phyloP scores from a whole-genome alignment of 2,888 invertebrate species.

The Craniophora ligustri region DNA sequence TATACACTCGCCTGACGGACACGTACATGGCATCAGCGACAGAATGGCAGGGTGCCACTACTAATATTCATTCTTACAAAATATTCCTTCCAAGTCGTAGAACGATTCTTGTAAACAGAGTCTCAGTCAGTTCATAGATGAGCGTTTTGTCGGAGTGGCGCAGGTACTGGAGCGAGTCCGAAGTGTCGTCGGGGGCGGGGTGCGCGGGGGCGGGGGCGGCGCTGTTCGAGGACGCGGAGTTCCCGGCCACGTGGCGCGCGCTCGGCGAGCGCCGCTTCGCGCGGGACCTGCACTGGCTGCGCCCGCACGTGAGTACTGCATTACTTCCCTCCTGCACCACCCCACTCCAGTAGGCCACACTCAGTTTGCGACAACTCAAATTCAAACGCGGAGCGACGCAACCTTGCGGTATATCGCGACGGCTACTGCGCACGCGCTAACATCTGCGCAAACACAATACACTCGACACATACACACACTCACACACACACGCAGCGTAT shows the following conservation, averaged over 20 bases:
- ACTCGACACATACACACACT: neutral
- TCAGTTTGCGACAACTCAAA: too few species aligned
- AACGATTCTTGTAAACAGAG: neutral
- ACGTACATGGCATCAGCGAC: too few species aligned
- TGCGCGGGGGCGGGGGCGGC: slow-evolving; percentile 59
- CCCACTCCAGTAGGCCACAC: too few species aligned
- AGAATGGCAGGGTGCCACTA: too few species aligned
- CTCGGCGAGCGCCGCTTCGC: slow-evolving; percentile 84
- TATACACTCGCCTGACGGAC: too few species aligned
- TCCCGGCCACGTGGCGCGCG: slow-evolving; percentile 60
- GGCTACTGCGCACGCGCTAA: neutral
- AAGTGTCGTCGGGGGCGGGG: too few species aligned
- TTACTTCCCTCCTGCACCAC: neutral
- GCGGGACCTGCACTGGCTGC: slow-evolving; percentile 89
- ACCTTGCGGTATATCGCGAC: neutral
- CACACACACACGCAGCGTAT: neutral
- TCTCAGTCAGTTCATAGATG: neutral
- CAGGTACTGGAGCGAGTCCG: slow-evolving; percentile 63
- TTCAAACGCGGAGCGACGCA: neutral
- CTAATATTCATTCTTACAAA: too few species aligned
- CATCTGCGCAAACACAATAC: slow-evolving; percentile 2
- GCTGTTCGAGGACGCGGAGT: slow-evolving; percentile 74
- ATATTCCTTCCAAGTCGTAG: too few species aligned
- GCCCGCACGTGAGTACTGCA: slow-evolving; percentile 89
- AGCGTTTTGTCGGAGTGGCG: slow-evolving; percentile 5